Base-by-base conservation (phyloP, 2,113 vertebrate genomes). In the Lycocorax pyrrhopterus region DNA sequence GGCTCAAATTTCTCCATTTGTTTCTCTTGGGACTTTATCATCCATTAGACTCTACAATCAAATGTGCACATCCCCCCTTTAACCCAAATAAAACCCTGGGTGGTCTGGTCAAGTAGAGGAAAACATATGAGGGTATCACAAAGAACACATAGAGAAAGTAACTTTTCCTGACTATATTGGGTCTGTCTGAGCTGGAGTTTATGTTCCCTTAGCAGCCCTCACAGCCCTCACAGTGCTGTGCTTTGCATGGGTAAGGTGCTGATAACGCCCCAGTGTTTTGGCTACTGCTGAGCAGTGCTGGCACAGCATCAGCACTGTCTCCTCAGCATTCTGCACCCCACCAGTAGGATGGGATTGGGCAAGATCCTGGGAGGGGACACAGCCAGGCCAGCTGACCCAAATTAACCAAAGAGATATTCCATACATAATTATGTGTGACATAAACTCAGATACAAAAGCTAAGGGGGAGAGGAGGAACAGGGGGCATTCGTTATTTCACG, bases 361-460 rank as follows among this genome's bases (percentile, higher is more conserved):
- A 60, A 37, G 33, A 37, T 19, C 27, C 33, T 44, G 46, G 33
- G 3, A 52, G 12, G 9, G 12, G 18, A 68, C 21, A 15, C 19
- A 69, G 7, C 14, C 22, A 44, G 10, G 27, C 27, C 63, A 69
- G 53, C 37, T 77, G 46, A 37, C 33, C 53, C 32, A 77, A 60
- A 60, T 27, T 52, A 44, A 52, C 53, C 18, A 37, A 29, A 86
- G 18, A 17, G 33, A 8, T 19, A 35, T 26, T 33, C 12, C 9
- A 52, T 4, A 44, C 26, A 39, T 39, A 39, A 39, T 39, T 39
- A 39, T 5, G 1, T 12, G 12, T 6, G 16, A 43, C 3, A 1
- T 23, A 37, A 68, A 22, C 22, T 60, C 73, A 52, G 39, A 4
- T 10, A 44, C 8, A 22, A 77, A 59, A 68, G 26, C 11, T 59